phyloP scores from a whole-genome alignment of 2,888 invertebrate species.

The Lasioglossum villosulum region DNA sequence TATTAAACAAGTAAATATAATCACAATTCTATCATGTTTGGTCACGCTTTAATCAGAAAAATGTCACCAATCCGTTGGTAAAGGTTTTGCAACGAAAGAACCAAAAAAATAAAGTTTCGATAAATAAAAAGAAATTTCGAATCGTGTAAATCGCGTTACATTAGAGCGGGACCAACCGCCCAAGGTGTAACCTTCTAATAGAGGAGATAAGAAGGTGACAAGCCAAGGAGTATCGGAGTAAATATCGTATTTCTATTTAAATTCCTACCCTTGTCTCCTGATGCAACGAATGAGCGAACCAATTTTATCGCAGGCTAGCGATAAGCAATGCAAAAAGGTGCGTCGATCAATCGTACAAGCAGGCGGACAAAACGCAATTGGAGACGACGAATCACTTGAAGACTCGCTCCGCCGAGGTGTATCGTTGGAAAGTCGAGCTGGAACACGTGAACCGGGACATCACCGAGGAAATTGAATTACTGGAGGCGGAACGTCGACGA shows the following conservation, averaged over 20 bases:
- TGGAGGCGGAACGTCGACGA: constrained; percentile 89
- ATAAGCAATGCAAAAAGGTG: constrained; percentile 87
- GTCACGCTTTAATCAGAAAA: too few relatives aligned
- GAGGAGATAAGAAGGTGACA: too few relatives aligned
- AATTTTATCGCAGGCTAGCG: constrained; percentile 61
- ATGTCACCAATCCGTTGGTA: too few relatives aligned
- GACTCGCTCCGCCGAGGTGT: constrained; percentile 89
- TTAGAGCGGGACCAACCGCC: too few relatives aligned
- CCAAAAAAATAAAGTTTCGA: too few relatives aligned
- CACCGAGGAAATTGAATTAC: constrained; percentile 89
- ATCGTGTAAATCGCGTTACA: too few relatives aligned
- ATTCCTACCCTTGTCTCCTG: not conserved
- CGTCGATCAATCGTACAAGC: constrained; percentile 88
- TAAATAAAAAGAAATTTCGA: too few relatives aligned
- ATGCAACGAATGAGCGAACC: not conserved
- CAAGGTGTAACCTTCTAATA: too few relatives aligned
- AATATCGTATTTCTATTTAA: not conserved
- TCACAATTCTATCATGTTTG: too few relatives aligned
- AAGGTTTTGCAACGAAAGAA: too few relatives aligned
- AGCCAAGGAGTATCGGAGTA: not conserved
- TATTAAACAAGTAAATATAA: too few relatives aligned
- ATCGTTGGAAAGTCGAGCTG: constrained; percentile 91
- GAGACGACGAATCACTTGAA: constrained; percentile 89
- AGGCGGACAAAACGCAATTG: constrained; percentile 89
- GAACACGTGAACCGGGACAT: constrained; percentile 89